phyloP scores from a whole-genome alignment of 2,113 vertebrate species.

The Esox niger region DNA sequence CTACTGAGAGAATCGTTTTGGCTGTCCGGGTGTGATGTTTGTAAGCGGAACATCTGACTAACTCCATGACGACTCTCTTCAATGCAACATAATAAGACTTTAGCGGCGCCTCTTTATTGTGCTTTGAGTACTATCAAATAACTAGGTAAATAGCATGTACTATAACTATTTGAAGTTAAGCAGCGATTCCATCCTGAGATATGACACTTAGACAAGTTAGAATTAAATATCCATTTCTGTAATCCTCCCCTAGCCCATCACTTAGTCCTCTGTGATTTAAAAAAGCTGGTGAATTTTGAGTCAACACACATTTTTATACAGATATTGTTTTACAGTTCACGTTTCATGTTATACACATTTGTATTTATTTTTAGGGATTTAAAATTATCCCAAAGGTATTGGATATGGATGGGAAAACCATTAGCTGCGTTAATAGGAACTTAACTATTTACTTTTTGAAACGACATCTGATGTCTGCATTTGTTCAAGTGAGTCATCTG shows the following conservation, averaged over 20 bases:
- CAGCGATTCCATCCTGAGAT: slow-evolving; percentile 22
- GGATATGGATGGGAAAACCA: no score
- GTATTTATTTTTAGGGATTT: neutral
- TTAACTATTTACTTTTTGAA: neutral
- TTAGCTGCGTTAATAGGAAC: no score
- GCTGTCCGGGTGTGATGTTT: slow-evolving; percentile 24
- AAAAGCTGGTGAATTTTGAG: neutral
- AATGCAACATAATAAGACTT: slow-evolving; percentile 19
- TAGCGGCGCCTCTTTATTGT: slow-evolving; percentile 1
- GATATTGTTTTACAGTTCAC: neutral
- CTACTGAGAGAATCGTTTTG: slow-evolving; percentile 37
- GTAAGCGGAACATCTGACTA: slow-evolving; percentile 9
- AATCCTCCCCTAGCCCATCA: slow-evolving; percentile 6
- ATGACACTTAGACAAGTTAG: slow-evolving; percentile 20
- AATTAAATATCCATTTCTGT: slow-evolving; percentile 25
- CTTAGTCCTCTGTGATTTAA: neutral
- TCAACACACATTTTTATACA: neutral
- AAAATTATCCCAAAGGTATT: no score
- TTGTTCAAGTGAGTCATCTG: no score
- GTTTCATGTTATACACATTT: neutral
- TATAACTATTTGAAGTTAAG: slow-evolving; percentile 20
- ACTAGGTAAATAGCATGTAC: slow-evolving; percentile 22
- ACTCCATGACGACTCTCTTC: neutral
- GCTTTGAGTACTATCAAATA: slow-evolving; percentile 17
- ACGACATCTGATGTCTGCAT: neutral